Percentiles rank a stretch among this genome's conserved stretches.
Evolutionary conservation across 2,797 vertebrate genomes (phyloP).

Genomic region (Mus minutoides): DNA sequence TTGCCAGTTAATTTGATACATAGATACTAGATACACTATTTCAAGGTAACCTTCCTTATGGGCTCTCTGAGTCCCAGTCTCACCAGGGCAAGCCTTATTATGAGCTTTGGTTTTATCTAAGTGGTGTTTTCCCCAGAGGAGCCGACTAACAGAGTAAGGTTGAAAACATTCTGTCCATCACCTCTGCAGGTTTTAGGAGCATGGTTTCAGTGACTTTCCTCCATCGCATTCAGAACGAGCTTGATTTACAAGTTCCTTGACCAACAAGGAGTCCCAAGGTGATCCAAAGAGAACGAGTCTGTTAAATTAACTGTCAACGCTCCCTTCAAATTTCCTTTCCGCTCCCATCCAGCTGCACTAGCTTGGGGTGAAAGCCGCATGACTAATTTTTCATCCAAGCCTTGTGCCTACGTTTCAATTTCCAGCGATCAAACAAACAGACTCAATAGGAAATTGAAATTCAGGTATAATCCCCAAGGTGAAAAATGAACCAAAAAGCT

Average conservation of each 20-base stretch:
- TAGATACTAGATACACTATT: not conserved
- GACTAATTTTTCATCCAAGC: conserved; percentile 81
- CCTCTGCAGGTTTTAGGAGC: conserved; percentile 15
- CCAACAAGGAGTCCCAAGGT: conserved; percentile 70
- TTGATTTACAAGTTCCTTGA: conserved; percentile 77
- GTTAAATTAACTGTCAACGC: conserved; percentile 76
- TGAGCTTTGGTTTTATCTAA: conserved; percentile 65
- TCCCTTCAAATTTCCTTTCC: conserved; percentile 73
- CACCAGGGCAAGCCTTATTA: not conserved
- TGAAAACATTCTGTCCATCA: conserved; percentile 39
- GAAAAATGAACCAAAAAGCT: conserved; percentile 77
- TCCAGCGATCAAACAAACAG: conserved; percentile 80
- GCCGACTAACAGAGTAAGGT: not conserved
- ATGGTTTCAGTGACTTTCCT: conserved; percentile 66
- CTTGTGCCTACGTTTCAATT: conserved; percentile 81
- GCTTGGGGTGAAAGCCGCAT: conserved; percentile 58
- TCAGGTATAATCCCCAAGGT: conserved; percentile 80
- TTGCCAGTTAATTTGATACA: not conserved
- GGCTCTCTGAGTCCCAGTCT: not conserved
- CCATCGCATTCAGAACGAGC: conserved; percentile 63
- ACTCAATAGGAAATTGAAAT: conserved; percentile 81
- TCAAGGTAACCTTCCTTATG: not conserved
- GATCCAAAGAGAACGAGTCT: conserved; percentile 74
- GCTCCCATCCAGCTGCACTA: conserved; percentile 43
- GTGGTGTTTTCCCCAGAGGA: conserved; percentile 29